Base-by-base conservation (phyloP, 2,113 vertebrate species). In the Macquaria australasica region DNA sequence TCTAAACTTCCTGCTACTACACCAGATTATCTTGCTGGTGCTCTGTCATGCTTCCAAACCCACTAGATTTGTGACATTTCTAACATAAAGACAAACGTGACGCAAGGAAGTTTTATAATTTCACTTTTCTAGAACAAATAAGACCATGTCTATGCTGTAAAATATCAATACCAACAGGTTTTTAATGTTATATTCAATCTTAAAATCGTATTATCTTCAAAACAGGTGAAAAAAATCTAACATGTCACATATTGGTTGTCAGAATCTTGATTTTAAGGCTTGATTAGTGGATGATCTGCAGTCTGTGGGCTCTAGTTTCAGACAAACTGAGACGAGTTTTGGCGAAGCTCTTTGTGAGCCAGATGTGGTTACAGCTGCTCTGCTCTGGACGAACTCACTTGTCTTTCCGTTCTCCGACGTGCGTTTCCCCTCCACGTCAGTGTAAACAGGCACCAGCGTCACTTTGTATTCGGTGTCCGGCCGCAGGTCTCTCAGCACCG, bases 391-490 rank as follows among this genome's bases (percentile, higher is more conserved):
- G 0, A 21, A 96, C 98, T 97, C 92, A 99, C 98, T 96, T 2
- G 98, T 99, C 87, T 95, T 98, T 77, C 96, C 98, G 21, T 96
- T 97, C 78, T 97, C 97, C 23, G 98, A 96, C 25, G 82, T 88
- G 25, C 96, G 96, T 23, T 97, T 98, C 8, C 98, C 98, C 83
- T 99, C 98, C 0, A 95, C 6, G 20, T 94, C 93, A 0, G 81
- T 1, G 71, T 96, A 96, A 12, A 95, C 45, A 8, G 96, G 96
- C 55, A 96, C 84, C 84, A 96, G 56, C 0, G 96, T 94, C 64
- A 96, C 94, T 43, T 86, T 93, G 91, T 96, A 96, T 63, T 92
- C 64, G 0, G 97, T 99, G 76, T 98, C 97, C 0, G 98, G 95
- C 79, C 93, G 92, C 41, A 99, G 95, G 31, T 95, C 96, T 82